phyloP scores from a whole-genome alignment of 2,888 invertebrate species.

The Acrobasis suavella region DNA sequence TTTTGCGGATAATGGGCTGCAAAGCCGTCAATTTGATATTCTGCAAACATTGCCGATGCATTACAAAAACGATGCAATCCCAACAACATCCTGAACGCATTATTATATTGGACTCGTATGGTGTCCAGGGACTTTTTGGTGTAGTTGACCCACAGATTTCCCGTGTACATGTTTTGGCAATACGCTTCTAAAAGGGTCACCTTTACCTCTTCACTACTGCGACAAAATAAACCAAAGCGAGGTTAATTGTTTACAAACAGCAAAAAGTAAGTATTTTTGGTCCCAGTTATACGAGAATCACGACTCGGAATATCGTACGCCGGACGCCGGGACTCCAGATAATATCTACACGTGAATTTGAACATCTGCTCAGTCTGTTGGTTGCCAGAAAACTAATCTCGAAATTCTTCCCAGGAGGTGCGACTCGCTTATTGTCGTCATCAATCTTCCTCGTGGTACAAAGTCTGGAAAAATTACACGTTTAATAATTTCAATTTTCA shows the following conservation, averaged over 20 bases:
- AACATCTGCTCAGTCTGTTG: slow-evolving; percentile 13
- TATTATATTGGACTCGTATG: too few species aligned
- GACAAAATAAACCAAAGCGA: too few species aligned
- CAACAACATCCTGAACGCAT: too few species aligned
- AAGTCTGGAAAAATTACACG: slow-evolving; percentile 19
- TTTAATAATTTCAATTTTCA: slow-evolving; percentile 17
- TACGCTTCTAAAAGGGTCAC: too few species aligned
- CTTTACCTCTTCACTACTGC: too few species aligned
- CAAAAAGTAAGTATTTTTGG: not conserved
- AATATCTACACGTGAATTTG: slow-evolving; percentile 7
- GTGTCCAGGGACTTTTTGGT: too few species aligned
- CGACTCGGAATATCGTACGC: not conserved
- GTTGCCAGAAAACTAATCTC: slow-evolving; percentile 20
- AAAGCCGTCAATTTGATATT: too few species aligned
- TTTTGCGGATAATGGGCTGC: too few species aligned
- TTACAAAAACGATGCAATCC: too few species aligned
- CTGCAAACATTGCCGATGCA: too few species aligned
- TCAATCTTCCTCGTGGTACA: slow-evolving; percentile 28
- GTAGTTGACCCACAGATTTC: too few species aligned
- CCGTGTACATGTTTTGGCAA: too few species aligned
- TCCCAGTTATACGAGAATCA: slow-evolving; percentile 2
- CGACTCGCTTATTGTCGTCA: slow-evolving; percentile 26
- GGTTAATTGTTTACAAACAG: not conserved
- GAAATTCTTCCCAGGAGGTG: slow-evolving; percentile 20
- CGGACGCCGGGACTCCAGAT: slow-evolving; percentile 5